Evolutionary conservation across 2,113 vertebrate genomes (phyloP).

Genomic region (Macaca mulatta): DNA sequence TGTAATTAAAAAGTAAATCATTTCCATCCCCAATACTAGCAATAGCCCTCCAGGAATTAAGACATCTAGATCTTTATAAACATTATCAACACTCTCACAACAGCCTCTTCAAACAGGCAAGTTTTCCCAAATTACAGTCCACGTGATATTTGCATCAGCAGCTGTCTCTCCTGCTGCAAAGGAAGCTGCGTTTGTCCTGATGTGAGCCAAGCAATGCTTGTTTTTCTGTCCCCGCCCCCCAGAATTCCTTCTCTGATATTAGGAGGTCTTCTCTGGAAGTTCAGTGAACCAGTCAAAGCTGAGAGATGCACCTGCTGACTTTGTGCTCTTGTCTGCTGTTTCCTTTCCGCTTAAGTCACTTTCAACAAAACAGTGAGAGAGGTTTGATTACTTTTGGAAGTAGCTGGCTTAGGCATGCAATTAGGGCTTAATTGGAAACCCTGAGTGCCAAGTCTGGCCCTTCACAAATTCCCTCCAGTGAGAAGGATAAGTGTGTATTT

Average conservation of each 20-base stretch:
- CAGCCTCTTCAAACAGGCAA: not conserved
- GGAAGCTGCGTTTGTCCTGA: not conserved
- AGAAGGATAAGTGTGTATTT: not conserved
- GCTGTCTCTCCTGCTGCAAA: not conserved
- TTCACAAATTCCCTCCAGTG: not conserved
- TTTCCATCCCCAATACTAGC: not conserved
- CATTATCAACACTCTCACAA: not conserved
- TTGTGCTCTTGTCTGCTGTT: fast-evolving
- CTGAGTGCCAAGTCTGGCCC: not conserved
- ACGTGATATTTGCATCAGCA: not conserved
- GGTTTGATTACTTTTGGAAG: not conserved
- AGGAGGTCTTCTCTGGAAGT: not conserved
- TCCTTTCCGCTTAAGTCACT: not conserved
- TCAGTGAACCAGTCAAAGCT: not conserved
- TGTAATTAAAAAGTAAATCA: not conserved
- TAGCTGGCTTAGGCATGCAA: not conserved
- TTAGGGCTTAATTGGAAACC: not conserved
- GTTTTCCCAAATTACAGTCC: not conserved
- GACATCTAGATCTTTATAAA: not conserved
- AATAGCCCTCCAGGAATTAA: not conserved
- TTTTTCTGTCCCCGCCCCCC: not conserved
- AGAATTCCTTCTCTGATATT: not conserved
- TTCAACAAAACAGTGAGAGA: not conserved
- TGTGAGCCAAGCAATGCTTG: not conserved
- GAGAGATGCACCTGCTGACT: not conserved